phyloP scores from a whole-genome alignment of 2,797 vertebrate genomes.

The Aythya fuligula region DNA sequence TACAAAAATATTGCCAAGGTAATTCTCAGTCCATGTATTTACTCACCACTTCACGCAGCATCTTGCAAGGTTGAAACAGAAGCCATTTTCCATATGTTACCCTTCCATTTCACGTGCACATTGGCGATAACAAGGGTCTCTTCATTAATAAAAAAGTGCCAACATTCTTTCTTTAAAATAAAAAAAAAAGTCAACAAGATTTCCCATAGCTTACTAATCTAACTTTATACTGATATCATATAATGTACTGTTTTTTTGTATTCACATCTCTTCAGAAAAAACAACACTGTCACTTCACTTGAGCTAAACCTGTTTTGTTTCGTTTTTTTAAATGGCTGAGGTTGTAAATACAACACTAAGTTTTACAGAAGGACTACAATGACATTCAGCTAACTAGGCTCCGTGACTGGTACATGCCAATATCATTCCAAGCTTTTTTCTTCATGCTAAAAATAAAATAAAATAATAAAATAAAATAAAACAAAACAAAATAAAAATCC shows the following conservation, averaged over 20 bases:
- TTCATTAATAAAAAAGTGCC: constrained; percentile 2
- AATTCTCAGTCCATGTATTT: not conserved
- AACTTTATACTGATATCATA: not conserved
- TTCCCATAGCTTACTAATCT: not conserved
- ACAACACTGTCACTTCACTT: not conserved
- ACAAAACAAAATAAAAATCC: not conserved
- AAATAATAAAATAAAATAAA: not conserved
- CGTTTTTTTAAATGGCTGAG: not conserved
- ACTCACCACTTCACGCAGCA: constrained; percentile 57
- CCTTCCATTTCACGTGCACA: constrained; percentile 36
- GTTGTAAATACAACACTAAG: not conserved
- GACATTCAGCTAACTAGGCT: not conserved
- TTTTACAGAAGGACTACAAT: not conserved
- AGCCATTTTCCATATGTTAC: not conserved
- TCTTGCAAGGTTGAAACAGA: constrained; percentile 22
- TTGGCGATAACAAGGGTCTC: not conserved
- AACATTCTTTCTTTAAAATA: not conserved
- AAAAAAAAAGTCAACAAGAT: not conserved
- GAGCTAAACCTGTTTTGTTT: not conserved
- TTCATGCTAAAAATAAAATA: not conserved
- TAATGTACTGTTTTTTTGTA: not conserved
- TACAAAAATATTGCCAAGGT: not conserved
- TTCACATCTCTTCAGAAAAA: not conserved
- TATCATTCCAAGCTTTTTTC: not conserved
- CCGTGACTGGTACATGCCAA: not conserved